Evolutionary conservation across 2,888 invertebrate genomes (phyloP).

Genomic region (Cephus runcator): DNA sequence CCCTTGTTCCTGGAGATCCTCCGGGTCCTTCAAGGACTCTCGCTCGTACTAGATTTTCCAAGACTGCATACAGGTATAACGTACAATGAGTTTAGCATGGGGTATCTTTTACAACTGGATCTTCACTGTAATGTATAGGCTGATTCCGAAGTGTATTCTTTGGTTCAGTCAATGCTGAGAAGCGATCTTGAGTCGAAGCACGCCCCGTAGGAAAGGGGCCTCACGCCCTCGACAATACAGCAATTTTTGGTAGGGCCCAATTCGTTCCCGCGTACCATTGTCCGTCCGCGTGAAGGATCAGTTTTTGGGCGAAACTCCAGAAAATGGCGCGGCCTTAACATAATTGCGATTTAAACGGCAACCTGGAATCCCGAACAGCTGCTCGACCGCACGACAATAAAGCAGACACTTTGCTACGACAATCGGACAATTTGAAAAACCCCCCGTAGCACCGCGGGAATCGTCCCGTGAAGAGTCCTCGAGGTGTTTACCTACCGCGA

Average conservation of each 20-base stretch:
- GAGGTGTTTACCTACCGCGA: neutral
- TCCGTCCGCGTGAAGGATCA: constrained; percentile 16
- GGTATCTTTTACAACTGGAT: constrained; percentile 5
- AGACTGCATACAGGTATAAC: neutral
- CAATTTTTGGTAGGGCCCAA: constrained; percentile 15
- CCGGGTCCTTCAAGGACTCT: neutral
- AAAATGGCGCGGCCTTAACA: constrained; percentile 27
- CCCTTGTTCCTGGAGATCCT: neutral
- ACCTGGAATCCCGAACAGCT: constrained; percentile 39
- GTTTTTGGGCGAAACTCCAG: constrained; percentile 22
- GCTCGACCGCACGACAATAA: constrained; percentile 42
- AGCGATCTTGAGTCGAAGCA: neutral
- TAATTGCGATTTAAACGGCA: constrained; percentile 60
- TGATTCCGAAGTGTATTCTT: neutral
- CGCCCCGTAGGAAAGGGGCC: neutral
- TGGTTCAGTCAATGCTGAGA: neutral
- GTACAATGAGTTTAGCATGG: neutral
- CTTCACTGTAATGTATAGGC: neutral
- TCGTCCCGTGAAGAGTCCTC: neutral
- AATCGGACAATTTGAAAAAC: constrained; percentile 57
- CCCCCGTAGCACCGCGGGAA: constrained; percentile 29
- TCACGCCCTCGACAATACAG: constrained; percentile 33
- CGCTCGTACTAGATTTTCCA: neutral
- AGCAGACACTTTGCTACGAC: constrained; percentile 50
- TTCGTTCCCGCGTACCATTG: constrained; percentile 14